Percentiles rank a stretch among this genome's conserved stretches.
Conservation (phyloP, 2,888 invertebrate genomes). For the Gandaritis pyraliata region DNA sequence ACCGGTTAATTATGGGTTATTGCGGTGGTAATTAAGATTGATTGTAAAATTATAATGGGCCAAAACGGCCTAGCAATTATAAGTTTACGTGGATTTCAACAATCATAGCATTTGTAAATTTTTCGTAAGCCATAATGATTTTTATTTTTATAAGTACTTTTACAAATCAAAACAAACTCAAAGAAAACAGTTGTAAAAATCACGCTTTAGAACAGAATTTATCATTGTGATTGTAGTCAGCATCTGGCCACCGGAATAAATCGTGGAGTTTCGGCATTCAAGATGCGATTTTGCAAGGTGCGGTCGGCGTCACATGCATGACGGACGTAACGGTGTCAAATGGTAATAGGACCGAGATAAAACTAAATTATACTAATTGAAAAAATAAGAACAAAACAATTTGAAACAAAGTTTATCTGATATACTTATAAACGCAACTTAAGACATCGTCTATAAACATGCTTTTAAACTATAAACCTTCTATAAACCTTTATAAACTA, state of each 20-base stretch:
- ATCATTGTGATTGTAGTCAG: conserved; percentile 72
- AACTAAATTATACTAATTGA: too few relatives aligned
- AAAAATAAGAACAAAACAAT: too few relatives aligned
- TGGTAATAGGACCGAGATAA: not conserved
- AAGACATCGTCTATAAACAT: too few relatives aligned
- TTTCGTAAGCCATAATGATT: too few relatives aligned
- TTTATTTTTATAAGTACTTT: too few relatives aligned
- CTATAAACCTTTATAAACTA: too few relatives aligned
- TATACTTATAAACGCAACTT: too few relatives aligned
- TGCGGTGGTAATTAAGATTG: conserved; percentile 10
- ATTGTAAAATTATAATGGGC: conserved; percentile 14
- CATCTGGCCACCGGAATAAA: conserved; percentile 77
- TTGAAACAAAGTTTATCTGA: too few relatives aligned
- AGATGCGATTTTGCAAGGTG: not conserved
- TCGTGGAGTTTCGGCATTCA: conserved; percentile 70
- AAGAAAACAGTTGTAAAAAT: conserved; percentile 58
- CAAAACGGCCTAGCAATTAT: conserved; percentile 15
- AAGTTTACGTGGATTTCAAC: conserved; percentile 14
- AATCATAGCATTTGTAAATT: not conserved
- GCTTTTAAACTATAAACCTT: too few relatives aligned
- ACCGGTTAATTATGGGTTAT: not conserved
- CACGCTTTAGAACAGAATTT: conserved; percentile 69
- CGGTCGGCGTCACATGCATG: not conserved
- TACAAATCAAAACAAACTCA: conserved; percentile 36
- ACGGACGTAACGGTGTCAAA: not conserved